phyloP scores from a whole-genome alignment of 2,113 vertebrate genomes.

The Melanerpes aurifrons region DNA sequence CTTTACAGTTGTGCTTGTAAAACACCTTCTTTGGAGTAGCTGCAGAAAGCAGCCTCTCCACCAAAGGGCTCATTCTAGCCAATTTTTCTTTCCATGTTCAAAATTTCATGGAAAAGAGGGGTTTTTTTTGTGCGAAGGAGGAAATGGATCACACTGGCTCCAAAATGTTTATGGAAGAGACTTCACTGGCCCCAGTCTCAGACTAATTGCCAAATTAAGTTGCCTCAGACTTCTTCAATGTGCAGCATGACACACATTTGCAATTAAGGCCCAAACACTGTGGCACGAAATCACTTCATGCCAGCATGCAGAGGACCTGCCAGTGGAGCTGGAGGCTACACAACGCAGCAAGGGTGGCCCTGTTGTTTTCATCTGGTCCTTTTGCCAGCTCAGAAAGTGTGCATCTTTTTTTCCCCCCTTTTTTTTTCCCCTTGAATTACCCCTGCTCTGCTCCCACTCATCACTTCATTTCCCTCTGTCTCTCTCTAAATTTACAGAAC shows the following conservation, averaged over 20 bases:
- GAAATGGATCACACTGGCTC: neutral
- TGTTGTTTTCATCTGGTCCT: neutral
- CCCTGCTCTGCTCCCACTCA: neutral
- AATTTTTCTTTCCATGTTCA: neutral
- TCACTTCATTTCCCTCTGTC: neutral
- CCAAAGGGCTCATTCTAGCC: neutral
- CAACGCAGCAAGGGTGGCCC: neutral
- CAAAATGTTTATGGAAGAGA: neutral
- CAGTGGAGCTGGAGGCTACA: neutral
- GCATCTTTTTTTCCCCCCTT: neutral
- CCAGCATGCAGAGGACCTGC: neutral
- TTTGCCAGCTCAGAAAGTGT: neutral
- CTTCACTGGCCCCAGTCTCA: neutral
- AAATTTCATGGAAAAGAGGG: neutral
- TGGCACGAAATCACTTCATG: neutral
- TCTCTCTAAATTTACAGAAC: neutral
- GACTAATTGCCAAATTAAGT: neutral
- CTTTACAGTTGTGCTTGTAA: slow-evolving; percentile 12
- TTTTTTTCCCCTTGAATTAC: neutral
- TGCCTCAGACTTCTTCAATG: neutral
- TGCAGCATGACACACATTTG: neutral
- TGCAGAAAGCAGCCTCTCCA: slow-evolving; percentile 17
- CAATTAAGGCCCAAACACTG: neutral
- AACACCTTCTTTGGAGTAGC: neutral
- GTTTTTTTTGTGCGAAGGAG: slow-evolving; percentile 6